phyloP scores from a whole-genome alignment of 2,113 vertebrate species.

The Sisor rabdophorus region DNA sequence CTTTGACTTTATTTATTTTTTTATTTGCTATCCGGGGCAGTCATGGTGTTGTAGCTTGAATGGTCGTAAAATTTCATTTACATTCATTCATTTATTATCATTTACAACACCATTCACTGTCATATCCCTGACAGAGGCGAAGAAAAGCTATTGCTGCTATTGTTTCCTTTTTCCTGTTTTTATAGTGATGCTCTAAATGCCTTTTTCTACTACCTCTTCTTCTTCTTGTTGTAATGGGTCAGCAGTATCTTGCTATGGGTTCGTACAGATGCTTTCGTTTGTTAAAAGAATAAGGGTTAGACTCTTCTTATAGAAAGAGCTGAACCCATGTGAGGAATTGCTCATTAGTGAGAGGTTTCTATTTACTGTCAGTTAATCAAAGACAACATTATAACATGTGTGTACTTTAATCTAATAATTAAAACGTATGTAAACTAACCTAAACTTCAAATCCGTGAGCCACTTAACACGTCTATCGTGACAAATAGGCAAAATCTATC shows the following conservation, averaged over 20 bases:
- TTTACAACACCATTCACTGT: conserved; percentile 38
- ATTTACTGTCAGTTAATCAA: background rate
- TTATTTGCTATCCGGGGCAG: background rate
- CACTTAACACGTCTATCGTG: background rate
- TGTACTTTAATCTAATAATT: background rate
- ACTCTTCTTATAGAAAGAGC: background rate
- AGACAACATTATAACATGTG: background rate
- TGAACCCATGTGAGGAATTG: background rate
- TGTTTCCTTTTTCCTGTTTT: conserved; percentile 26
- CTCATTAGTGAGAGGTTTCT: too few relatives aligned
- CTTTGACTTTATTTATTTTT: background rate
- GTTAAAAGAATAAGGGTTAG: background rate
- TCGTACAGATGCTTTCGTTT: conserved; percentile 10
- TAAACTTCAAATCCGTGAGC: background rate
- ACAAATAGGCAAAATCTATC: background rate
- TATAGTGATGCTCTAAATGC: conserved; percentile 32
- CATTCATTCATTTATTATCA: too few relatives aligned
- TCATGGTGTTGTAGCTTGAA: conserved; percentile 24
- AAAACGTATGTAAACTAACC: background rate
- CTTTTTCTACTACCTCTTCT: conserved; percentile 41
- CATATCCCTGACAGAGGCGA: background rate
- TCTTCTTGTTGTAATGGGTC: conserved; percentile 56
- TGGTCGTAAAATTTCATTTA: background rate
- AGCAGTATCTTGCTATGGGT: conserved; percentile 16
- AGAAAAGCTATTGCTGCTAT: background rate